A percentile compares a stretch with the other conserved stretches of the same genome.
These are phyloP conservation scores for Lysandra coridon DNA, from an alignment of 2,888 invertebrate species.

Conservation along the genomic window DNA sequence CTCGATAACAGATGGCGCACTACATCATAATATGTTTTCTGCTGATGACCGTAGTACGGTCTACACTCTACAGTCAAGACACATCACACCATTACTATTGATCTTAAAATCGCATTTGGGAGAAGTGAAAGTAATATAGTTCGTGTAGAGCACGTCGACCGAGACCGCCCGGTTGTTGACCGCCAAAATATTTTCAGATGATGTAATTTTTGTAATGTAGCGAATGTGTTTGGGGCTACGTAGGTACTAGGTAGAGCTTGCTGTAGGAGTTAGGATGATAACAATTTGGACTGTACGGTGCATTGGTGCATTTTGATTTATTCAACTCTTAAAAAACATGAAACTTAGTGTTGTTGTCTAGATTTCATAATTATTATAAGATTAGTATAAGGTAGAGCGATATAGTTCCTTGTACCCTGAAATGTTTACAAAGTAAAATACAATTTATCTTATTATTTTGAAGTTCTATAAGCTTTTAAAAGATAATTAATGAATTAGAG, in stretches of 20 bases:
- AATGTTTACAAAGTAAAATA: no score
- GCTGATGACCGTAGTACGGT: conserved; percentile 45
- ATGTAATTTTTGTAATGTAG: conserved; percentile 57
- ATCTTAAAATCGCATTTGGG: not conserved
- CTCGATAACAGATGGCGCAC: conserved; percentile 45
- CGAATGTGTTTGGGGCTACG: conserved; percentile 20
- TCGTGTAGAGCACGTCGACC: conserved; percentile 58
- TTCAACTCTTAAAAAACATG: not conserved
- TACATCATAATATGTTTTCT: conserved; percentile 38
- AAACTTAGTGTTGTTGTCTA: no score
- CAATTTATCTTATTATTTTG: no score
- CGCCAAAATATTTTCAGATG: conserved; percentile 61
- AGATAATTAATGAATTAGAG: no score
- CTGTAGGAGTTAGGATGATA: not conserved
- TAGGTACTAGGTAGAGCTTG: not conserved
- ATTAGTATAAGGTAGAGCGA: no score
- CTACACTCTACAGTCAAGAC: conserved; percentile 21
- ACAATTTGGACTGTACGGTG: not conserved
- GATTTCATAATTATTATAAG: no score
- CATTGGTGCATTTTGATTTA: not conserved
- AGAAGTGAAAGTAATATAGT: conserved; percentile 66
- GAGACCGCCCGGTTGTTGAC: conserved; percentile 71
- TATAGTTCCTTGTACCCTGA: no score
- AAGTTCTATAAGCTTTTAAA: no score
- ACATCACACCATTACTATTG: not conserved